phyloP scores from a whole-genome alignment of 1,140 invertebrate genomes.

The Heliconius hewitsoni region DNA sequence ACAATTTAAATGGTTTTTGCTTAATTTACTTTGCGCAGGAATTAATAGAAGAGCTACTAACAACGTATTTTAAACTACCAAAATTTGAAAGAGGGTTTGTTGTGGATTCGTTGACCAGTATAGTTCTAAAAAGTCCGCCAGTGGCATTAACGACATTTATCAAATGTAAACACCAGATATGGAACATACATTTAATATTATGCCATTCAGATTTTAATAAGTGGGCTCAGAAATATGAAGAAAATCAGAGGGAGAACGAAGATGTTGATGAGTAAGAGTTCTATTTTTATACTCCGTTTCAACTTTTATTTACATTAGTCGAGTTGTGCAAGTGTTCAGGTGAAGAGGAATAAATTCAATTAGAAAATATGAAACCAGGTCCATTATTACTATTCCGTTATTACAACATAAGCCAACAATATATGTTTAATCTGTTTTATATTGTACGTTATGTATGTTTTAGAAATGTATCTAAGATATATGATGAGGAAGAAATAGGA shows the following conservation, averaged over 20 bases:
- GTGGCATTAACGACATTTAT: slow-evolving; percentile 59
- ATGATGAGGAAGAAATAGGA: slow-evolving; percentile 62
- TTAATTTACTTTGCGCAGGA: slow-evolving; percentile 49
- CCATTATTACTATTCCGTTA: too few relatives aligned
- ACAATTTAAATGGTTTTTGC: neutral
- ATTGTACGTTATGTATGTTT: neutral
- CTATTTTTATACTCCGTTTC: neutral
- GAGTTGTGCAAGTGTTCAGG: neutral
- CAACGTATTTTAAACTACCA: slow-evolving; percentile 55
- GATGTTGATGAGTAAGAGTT: slow-evolving; percentile 56
- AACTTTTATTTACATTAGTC: neutral
- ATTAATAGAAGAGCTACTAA: slow-evolving; percentile 62
- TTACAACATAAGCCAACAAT: too few relatives aligned
- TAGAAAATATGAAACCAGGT: neutral
- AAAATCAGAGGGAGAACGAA: slow-evolving; percentile 56
- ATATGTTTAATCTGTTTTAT: neutral
- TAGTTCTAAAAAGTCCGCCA: slow-evolving; percentile 57
- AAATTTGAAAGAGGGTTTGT: slow-evolving; percentile 65
- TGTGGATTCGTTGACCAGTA: slow-evolving; percentile 64
- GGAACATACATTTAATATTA: slow-evolving; percentile 64
- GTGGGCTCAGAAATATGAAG: slow-evolving; percentile 65
- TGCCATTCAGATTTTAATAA: slow-evolving; percentile 68
- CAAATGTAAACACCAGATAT: slow-evolving; percentile 61
- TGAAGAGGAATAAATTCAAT: neutral
- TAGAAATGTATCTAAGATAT: slow-evolving; percentile 52